Conservation (phyloP, 2,797 vertebrate genomes). For the Garrulus glandarius region DNA sequence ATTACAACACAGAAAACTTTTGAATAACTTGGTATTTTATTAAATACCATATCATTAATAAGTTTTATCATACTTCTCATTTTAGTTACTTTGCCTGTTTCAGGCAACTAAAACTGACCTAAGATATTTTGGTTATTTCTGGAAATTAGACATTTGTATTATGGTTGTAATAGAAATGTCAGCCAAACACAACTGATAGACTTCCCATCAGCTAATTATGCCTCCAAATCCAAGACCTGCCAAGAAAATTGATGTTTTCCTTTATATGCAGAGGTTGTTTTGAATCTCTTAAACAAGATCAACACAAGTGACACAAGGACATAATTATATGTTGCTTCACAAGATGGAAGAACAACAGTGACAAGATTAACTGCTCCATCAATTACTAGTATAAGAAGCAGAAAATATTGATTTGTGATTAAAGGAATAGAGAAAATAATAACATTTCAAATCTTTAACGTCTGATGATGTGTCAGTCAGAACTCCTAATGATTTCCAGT, state of each 20-base stretch:
- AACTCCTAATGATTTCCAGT: neutral
- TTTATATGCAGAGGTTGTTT: neutral
- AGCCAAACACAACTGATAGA: neutral
- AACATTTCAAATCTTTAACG: neutral
- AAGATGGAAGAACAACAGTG: neutral
- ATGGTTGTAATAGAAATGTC: neutral
- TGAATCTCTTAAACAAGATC: neutral
- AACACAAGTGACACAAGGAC: neutral
- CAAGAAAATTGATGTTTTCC: neutral
- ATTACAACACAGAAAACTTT: neutral
- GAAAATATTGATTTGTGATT: slow-evolving; percentile 19
- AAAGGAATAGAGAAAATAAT: neutral
- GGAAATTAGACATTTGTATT: neutral
- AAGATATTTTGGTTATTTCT: neutral
- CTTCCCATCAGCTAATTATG: neutral
- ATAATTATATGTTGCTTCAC: neutral
- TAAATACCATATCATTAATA: neutral
- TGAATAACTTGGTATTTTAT: neutral
- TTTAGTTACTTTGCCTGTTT: neutral
- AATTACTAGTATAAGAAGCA: neutral
- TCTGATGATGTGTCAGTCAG: neutral
- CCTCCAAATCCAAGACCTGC: neutral
- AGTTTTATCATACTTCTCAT: neutral
- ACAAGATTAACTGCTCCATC: neutral
- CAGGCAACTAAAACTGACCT: neutral